These are phyloP conservation scores for Aleadryas rufinucha DNA, from an alignment of 2,113 vertebrate genomes.

Conservation along the genomic window DNA sequence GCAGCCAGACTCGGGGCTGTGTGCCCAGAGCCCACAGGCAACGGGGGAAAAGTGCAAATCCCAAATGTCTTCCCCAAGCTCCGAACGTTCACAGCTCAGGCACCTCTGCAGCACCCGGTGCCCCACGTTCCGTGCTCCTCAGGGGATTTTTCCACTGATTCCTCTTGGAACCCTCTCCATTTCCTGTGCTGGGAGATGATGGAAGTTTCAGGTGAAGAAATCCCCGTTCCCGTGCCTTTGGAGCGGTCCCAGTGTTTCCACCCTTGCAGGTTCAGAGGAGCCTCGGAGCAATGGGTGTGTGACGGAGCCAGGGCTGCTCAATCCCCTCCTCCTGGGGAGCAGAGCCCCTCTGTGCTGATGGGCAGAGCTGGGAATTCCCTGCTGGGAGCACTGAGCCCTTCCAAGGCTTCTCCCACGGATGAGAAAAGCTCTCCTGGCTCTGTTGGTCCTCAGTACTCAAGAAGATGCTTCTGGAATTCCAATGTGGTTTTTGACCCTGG, in stretches of 20 bases:
- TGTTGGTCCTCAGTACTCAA: background rate
- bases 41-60: background rate
- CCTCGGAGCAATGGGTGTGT: rapidly evolving
- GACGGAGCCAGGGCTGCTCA: background rate
- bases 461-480: background rate
- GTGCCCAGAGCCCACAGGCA: background rate
- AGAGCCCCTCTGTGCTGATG: background rate
- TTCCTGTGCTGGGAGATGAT: background rate
- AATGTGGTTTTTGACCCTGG: too few species aligned
- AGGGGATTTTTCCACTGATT: background rate
- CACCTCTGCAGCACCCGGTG: background rate
- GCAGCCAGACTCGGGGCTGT: background rate
- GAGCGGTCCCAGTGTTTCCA: rapidly evolving
- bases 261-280: background rate
- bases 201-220: background rate
- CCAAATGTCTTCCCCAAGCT: background rate
- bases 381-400: rapidly evolving
- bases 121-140: background rate
- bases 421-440: background rate
- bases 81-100: rapidly evolving
- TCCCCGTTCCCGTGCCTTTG: background rate
- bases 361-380: background rate
- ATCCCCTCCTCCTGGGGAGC: background rate
- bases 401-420: background rate
- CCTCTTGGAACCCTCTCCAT: background rate